These are phyloP conservation scores for Sander vitreus DNA, from an alignment of 2,113 vertebrate species.

Conservation along the genomic window DNA sequence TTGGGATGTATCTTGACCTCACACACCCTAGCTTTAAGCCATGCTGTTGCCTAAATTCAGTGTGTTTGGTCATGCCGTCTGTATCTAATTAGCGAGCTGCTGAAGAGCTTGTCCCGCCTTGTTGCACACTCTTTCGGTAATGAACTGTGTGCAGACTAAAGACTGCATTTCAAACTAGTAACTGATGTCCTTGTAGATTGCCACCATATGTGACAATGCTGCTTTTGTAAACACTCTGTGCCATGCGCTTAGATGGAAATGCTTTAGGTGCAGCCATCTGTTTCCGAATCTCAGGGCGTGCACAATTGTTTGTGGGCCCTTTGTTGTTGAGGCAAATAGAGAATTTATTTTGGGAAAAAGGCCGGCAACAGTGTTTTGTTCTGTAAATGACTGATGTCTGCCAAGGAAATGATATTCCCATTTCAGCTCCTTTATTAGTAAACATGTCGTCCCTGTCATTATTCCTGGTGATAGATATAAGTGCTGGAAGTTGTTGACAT, in stretches of 20 bases:
- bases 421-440: conserved; percentile 20
- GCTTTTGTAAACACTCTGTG: conserved; percentile 47
- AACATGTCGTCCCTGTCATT: conserved; percentile 20
- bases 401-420: conserved; percentile 28
- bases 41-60: conserved; percentile 20
- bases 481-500: conserved; percentile 15
- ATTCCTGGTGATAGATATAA: conserved; percentile 26
- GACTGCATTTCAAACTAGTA: conserved; percentile 40
- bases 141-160: conserved; percentile 44
- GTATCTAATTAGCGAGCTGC: conserved; percentile 62
- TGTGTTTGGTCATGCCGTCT: conserved; percentile 51
- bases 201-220: conserved; percentile 61
- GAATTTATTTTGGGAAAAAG: conserved; percentile 31
- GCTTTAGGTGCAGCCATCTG: conserved; percentile 59
- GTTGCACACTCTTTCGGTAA: conserved; percentile 33
- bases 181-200: conserved; percentile 60
- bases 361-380: conserved; percentile 30
- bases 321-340: conserved; percentile 41
- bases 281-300: conserved; percentile 42
- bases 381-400: conserved; percentile 32
- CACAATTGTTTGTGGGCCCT: conserved; percentile 28
- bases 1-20: conserved; percentile 29
- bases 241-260: conserved; percentile 40
- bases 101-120: conserved; percentile 37
- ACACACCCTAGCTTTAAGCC: conserved; percentile 12